Conservation (phyloP, 2,113 vertebrate species). For the Chaenocephalus aceratus region DNA sequence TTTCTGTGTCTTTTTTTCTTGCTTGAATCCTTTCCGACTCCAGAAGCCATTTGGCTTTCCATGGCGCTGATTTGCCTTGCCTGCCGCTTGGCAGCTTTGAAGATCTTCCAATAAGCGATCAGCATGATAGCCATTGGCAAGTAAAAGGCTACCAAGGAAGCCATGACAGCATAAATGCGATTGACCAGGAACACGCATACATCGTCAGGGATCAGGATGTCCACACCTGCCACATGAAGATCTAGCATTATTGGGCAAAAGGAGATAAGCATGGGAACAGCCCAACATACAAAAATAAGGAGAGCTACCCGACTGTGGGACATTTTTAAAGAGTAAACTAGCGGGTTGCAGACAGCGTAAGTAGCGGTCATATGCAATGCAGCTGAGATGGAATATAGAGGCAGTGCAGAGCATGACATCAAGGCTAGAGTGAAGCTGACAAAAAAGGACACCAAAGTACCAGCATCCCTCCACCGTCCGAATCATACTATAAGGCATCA, state of each 20-base stretch:
- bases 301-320: slow-evolving; percentile 72
- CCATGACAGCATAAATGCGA: slow-evolving; percentile 82
- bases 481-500: slow-evolving; percentile 89
- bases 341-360: slow-evolving; percentile 86
- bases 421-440: slow-evolving; percentile 84
- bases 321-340: slow-evolving; percentile 84
- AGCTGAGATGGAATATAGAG: slow-evolving; percentile 87
- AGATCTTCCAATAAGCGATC: slow-evolving; percentile 87
- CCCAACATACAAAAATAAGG: slow-evolving; percentile 83
- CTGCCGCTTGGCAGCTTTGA: slow-evolving; percentile 83
- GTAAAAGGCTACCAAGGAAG: slow-evolving; percentile 86
- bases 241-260: slow-evolving; percentile 85
- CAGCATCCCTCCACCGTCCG: slow-evolving; percentile 86
- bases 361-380: slow-evolving; percentile 87
- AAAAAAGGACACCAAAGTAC: slow-evolving; percentile 83
- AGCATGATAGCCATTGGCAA: slow-evolving; percentile 85
- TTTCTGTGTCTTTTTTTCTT: slow-evolving; percentile 82
- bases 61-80: slow-evolving; percentile 84
- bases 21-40: slow-evolving; percentile 76
- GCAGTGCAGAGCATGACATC: slow-evolving; percentile 88
- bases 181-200: slow-evolving; percentile 83
- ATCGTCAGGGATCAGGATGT: slow-evolving; percentile 72
- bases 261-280: slow-evolving; percentile 82
- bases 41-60: slow-evolving; percentile 82
- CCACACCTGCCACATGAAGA: slow-evolving; percentile 76